A percentile compares a stretch with the other conserved stretches of the same genome.
phyloP scores from a whole-genome alignment of 2,113 vertebrate species.

The Periophthalmodon schlosseri region DNA sequence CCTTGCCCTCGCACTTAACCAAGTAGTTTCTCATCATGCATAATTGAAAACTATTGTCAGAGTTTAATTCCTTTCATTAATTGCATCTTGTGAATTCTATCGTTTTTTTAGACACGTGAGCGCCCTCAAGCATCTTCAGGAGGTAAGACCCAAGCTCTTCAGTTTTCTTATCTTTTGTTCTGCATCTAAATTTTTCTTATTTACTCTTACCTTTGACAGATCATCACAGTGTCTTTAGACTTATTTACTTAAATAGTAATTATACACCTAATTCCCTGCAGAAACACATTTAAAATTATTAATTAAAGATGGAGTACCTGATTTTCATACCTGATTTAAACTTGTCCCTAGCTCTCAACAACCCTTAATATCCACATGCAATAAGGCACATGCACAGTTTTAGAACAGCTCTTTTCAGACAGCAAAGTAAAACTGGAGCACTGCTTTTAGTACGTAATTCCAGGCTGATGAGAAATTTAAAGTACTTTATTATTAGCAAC shows the following conservation, averaged over 20 bases:
- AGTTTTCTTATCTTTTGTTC: background rate
- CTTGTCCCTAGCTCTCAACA: too few relatives aligned
- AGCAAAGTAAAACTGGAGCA: too few relatives aligned
- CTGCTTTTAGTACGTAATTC: too few relatives aligned
- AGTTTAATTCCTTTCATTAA: slow-evolving; percentile 18
- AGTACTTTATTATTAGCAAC: too few relatives aligned
- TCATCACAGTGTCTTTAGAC: too few relatives aligned
- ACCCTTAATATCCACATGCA: too few relatives aligned
- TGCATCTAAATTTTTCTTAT: background rate
- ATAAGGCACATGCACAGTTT: too few relatives aligned
- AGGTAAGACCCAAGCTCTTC: slow-evolving; percentile 75
- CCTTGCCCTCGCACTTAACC: slow-evolving; percentile 31
- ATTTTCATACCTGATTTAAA: too few relatives aligned
- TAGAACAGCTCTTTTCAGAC: too few relatives aligned
- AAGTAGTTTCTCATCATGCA: slow-evolving; percentile 37
- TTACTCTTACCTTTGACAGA: too few relatives aligned
- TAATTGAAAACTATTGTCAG: slow-evolving; percentile 30
- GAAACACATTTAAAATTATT: background rate
- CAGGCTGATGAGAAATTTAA: too few relatives aligned
- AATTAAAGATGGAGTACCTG: background rate
- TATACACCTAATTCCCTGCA: background rate
- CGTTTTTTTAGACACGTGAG: slow-evolving; percentile 85
- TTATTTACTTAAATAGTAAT: background rate
- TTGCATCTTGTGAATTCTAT: slow-evolving; percentile 20
- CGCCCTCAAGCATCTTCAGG: slow-evolving; percentile 82